These are phyloP conservation scores for Acronicta aceris DNA, from an alignment of 2,888 invertebrate species.

Conservation along the genomic window DNA sequence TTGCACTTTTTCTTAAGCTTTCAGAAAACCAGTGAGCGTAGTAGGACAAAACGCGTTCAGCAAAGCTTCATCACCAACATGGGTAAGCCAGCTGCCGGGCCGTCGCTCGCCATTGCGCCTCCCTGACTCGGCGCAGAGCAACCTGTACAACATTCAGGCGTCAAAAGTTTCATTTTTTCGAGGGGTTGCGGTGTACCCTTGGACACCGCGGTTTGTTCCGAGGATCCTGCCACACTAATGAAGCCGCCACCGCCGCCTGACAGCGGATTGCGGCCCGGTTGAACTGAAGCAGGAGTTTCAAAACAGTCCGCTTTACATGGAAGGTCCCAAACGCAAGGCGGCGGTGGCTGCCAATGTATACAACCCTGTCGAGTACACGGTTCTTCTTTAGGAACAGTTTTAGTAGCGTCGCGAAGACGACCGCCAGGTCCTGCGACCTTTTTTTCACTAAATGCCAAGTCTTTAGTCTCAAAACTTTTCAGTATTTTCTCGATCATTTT, in stretches of 20 bases:
- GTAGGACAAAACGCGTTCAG: conserved; percentile 54
- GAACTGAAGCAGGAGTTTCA: conserved; percentile 72
- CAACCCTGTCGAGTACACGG: conserved; percentile 78
- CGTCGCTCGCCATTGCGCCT: conserved; percentile 63
- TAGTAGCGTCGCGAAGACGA: conserved; percentile 59
- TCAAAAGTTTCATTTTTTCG: conserved; percentile 70
- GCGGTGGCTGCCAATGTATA: conserved; percentile 80
- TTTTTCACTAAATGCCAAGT: conserved; percentile 55
- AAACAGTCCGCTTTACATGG: conserved; percentile 85
- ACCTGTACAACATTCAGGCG: conserved; percentile 78
- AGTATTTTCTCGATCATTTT: conserved; percentile 68
- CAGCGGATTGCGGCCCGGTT: conserved; percentile 72
- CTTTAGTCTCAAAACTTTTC: conserved; percentile 69
- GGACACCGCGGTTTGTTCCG: conserved; percentile 22
- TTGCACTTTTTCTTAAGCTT: conserved; percentile 80
- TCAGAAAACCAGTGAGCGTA: conserved; percentile 54
- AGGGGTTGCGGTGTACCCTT: conserved; percentile 41
- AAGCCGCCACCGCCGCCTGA: conserved; percentile 53
- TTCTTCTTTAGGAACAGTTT: conserved; percentile 65
- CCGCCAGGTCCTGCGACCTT: conserved; percentile 64
- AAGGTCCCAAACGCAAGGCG: conserved; percentile 80
- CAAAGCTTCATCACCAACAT: conserved; percentile 84
- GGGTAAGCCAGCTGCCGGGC: conserved; percentile 72
- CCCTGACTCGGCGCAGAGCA: conserved; percentile 69
- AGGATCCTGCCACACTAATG: conserved; percentile 12